Conservation (phyloP, 1,140 invertebrate species). For the Diploscapter pachys region DNA sequence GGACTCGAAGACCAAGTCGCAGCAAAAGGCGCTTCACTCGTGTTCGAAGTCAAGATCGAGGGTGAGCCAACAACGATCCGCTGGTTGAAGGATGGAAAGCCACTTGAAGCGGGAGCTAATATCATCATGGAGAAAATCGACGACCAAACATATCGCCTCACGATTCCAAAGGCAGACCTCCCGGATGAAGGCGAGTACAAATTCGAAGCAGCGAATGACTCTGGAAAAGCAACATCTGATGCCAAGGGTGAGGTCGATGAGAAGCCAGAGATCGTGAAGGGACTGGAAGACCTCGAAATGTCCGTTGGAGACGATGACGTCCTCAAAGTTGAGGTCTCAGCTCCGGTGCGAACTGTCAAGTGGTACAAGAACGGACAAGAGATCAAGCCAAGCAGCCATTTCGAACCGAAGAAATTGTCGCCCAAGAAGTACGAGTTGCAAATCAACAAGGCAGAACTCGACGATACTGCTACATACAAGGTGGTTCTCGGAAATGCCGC, state of each 20-base stretch:
- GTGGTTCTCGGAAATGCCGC: slow-evolving; percentile 53
- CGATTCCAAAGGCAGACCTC: slow-evolving; percentile 50
- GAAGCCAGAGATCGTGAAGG: slow-evolving; percentile 52
- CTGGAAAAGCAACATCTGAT: slow-evolving; percentile 46
- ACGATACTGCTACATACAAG: slow-evolving; percentile 55
- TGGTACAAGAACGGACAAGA: slow-evolving; percentile 57
- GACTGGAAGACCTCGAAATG: slow-evolving; percentile 58
- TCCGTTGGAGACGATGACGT: slow-evolving; percentile 76
- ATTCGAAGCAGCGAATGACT: slow-evolving; percentile 48
- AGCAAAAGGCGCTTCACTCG: slow-evolving; percentile 50
- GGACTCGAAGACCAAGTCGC: slow-evolving; percentile 57
- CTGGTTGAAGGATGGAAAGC: slow-evolving; percentile 61
- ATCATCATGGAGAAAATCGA: slow-evolving; percentile 53
- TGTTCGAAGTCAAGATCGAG: slow-evolving; percentile 55
- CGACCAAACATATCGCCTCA: slow-evolving; percentile 53
- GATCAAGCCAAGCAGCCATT: slow-evolving; percentile 45
- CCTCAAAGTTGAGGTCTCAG: slow-evolving; percentile 62
- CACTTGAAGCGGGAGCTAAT: slow-evolving; percentile 28
- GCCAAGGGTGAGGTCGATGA: slow-evolving; percentile 57
- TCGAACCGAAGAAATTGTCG: slow-evolving; percentile 46
- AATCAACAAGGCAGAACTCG: slow-evolving; percentile 46
- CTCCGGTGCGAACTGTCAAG: slow-evolving; percentile 49
- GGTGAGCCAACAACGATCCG: slow-evolving; percentile 60
- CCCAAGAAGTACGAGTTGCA: slow-evolving; percentile 57
- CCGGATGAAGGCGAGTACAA: slow-evolving; percentile 52